Conservation (phyloP, 2,888 invertebrate species). For the Caenorhabditis afra region DNA sequence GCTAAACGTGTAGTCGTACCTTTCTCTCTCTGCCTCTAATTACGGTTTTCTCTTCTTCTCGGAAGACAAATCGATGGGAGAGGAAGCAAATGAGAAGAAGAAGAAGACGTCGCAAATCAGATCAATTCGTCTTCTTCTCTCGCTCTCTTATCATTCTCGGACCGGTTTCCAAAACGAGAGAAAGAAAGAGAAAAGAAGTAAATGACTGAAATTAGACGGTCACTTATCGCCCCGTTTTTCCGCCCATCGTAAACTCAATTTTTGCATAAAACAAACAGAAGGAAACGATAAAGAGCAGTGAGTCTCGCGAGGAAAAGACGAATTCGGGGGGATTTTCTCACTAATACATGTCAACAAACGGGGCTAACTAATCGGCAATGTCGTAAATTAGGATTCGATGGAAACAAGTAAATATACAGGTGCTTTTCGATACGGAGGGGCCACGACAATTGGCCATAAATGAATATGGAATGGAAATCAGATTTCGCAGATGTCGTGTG, state of each 20-base stretch:
- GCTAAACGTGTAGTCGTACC: slow-evolving; percentile 45
- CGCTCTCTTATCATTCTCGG: slow-evolving; percentile 38
- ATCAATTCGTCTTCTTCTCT: slow-evolving; percentile 46
- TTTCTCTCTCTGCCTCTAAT: slow-evolving; percentile 26
- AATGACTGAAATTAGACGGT: not conserved
- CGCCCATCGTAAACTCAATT: too few relatives aligned
- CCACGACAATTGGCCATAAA: not conserved
- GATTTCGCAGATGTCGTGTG: slow-evolving; percentile 16
- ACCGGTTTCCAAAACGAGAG: slow-evolving; percentile 27
- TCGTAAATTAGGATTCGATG: not conserved
- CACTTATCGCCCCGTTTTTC: too few relatives aligned
- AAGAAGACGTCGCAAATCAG: slow-evolving; percentile 38
- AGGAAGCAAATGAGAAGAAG: slow-evolving; percentile 9
- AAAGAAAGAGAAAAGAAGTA: not conserved
- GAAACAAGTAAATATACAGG: not conserved
- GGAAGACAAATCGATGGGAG: slow-evolving; percentile 35
- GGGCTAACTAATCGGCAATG: too few relatives aligned
- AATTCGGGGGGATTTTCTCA: too few relatives aligned
- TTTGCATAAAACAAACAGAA: too few relatives aligned
- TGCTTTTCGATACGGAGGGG: too few relatives aligned
- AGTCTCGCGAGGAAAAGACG: too few relatives aligned
- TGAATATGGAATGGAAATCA: slow-evolving; percentile 10
- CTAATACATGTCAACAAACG: too few relatives aligned
- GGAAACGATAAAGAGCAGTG: too few relatives aligned
- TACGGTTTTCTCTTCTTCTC: slow-evolving; percentile 30